A percentile compares a stretch with the other conserved stretches of the same genome.
phyloP scores from a whole-genome alignment of 2,888 invertebrate species.

The Agrotis puta region DNA sequence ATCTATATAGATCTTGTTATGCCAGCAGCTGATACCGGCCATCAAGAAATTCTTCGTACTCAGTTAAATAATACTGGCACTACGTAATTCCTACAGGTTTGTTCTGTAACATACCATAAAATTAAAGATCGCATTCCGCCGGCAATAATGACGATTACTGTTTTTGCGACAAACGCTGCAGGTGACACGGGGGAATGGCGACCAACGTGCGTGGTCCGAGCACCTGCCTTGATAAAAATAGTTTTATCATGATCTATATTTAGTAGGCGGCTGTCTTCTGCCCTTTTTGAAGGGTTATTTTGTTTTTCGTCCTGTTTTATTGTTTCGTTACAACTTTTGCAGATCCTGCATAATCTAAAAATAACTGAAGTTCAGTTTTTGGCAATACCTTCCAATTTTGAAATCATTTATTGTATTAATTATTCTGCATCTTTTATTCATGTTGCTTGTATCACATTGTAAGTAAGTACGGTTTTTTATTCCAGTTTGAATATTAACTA shows the following conservation, averaged over 20 bases:
- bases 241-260: slow-evolving; percentile 39
- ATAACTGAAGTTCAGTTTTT: too few relatives aligned
- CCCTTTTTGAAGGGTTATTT: slow-evolving; percentile 33
- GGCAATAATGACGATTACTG: slow-evolving; percentile 72
- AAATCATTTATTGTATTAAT: background rate
- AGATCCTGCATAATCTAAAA: background rate
- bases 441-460: background rate
- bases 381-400: background rate
- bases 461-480: background rate
- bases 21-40: slow-evolving; percentile 49
- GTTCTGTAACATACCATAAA: slow-evolving; percentile 72
- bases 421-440: background rate
- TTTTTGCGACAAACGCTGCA: slow-evolving; percentile 78
- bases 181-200: slow-evolving; percentile 63
- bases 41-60: slow-evolving; percentile 53
- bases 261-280: slow-evolving; percentile 37
- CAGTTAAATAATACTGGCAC: slow-evolving; percentile 66
- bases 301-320: slow-evolving; percentile 21
- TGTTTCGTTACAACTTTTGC: background rate
- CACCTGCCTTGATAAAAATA: slow-evolving; percentile 71
- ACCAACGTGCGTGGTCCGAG: slow-evolving; percentile 58
- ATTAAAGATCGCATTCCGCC: slow-evolving; percentile 68
- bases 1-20: slow-evolving; percentile 2
- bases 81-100: slow-evolving; percentile 61
- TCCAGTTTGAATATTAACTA: background rate